Percentiles rank a stretch among this genome's conserved stretches.
These are phyloP conservation scores for Peromyscus leucopus DNA, from an alignment of 2,113 vertebrate genomes.

Conservation along the genomic window DNA sequence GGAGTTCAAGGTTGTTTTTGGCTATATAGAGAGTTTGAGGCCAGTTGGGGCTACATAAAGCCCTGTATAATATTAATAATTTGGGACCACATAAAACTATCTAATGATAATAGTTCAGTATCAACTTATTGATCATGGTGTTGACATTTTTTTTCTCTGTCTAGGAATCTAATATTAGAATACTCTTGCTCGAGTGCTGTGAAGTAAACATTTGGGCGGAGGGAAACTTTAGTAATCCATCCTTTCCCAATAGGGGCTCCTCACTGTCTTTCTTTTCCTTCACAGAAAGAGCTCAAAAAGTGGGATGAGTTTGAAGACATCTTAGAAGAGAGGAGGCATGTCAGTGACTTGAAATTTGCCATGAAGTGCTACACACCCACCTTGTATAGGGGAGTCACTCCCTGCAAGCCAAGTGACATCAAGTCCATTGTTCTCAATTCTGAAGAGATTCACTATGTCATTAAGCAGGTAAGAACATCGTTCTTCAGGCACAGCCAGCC, in stretches of 20 bases:
- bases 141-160: conserved; percentile 8
- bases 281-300: conserved; percentile 93
- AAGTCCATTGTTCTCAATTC: conserved; percentile 93
- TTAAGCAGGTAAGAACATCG: conserved; percentile 92
- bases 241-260: conserved; percentile 42
- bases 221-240: not conserved
- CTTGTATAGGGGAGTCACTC: conserved; percentile 92
- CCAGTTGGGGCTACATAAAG: not conserved
- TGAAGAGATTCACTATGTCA: conserved; percentile 92
- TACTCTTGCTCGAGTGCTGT: not conserved
- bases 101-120: not conserved
- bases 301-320: conserved; percentile 97
- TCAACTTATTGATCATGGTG: not conserved
- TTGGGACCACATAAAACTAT: no score
- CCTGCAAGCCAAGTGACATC: conserved; percentile 90
- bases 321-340: conserved; percentile 94
- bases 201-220: not conserved
- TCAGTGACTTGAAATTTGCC: conserved; percentile 96
- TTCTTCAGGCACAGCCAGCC: not conserved
- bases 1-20: not conserved
- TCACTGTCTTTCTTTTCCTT: conserved; percentile 73
- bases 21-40: not conserved
- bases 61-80: not conserved
- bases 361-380: conserved; percentile 94
- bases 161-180: not conserved